Conservation (phyloP, 2,888 invertebrate genomes). For the Temnothorax ravouxi region DNA sequence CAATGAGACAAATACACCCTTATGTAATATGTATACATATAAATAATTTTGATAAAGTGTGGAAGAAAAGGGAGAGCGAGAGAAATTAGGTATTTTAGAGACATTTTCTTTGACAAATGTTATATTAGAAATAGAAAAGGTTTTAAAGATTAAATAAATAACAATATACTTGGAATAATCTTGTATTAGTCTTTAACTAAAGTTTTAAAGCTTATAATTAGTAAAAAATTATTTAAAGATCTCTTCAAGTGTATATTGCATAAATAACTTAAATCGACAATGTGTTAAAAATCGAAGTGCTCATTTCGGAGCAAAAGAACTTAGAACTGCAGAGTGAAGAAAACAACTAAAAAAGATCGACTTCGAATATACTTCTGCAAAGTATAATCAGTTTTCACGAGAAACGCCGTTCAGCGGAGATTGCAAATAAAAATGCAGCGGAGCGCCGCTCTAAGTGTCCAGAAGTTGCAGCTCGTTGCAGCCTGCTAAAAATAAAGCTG, state of each 20-base stretch:
- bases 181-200: background rate
- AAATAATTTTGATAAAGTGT: background rate
- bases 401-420: background rate
- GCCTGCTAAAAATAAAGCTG: constrained; percentile 28
- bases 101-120: background rate
- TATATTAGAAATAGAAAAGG: background rate
- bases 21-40: background rate
- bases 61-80: background rate
- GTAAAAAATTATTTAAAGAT: background rate
- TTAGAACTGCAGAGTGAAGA: background rate
- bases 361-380: background rate
- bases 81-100: background rate
- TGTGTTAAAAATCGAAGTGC: background rate
- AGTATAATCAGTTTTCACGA: background rate
- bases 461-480: background rate
- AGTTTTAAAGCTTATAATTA: background rate
- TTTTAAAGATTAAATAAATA: background rate
- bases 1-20: constrained; percentile 74
- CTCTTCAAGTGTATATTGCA: background rate
- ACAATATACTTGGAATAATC: background rate
- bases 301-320: background rate
- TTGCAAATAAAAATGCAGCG: background rate
- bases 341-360: background rate
- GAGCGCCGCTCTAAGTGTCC: background rate
- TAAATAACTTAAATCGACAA: background rate